phyloP scores from a whole-genome alignment of 2,797 vertebrate genomes.

The Brachyalestes nurse region DNA sequence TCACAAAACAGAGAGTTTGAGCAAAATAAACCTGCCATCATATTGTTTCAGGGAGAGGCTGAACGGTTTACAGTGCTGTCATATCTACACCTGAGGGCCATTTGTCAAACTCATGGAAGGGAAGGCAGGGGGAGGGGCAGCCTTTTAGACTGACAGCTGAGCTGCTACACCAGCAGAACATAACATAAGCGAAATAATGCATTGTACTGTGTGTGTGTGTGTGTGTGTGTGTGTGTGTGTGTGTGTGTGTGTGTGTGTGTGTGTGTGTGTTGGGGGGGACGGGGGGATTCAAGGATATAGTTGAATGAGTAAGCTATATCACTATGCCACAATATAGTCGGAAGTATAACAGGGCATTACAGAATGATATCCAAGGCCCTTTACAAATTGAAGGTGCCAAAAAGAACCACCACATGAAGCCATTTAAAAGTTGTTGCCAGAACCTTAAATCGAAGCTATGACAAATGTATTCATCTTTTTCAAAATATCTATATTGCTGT shows the following conservation, averaged over 20 bases:
- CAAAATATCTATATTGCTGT: too few species aligned
- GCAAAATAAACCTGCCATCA: slow-evolving; percentile 59
- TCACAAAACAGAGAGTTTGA: slow-evolving; percentile 5
- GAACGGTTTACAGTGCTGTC: slow-evolving; percentile 62
- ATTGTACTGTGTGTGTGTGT: not conserved
- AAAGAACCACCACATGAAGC: too few species aligned
- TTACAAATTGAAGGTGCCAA: too few species aligned
- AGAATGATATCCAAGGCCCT: not conserved
- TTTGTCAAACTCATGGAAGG: slow-evolving; percentile 56
- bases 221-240: too few species aligned
- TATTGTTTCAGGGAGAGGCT: slow-evolving; percentile 50
- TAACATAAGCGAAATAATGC: not conserved
- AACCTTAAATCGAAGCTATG: too few species aligned
- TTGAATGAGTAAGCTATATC: not conserved
- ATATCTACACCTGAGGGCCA: slow-evolving; percentile 62
- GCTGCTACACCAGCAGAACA: slow-evolving; percentile 20
- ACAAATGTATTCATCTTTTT: too few species aligned
- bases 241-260: too few species aligned
- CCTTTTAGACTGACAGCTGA: slow-evolving; percentile 41
- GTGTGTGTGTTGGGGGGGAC: too few species aligned
- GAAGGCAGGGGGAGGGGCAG: slow-evolving; percentile 7
- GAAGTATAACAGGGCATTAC: not conserved
- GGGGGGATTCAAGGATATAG: not conserved
- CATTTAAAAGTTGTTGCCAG: too few species aligned
- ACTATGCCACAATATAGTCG: not conserved